Evolutionary conservation across 1,140 invertebrate genomes (phyloP), one percentile per base, ranked within the genome.

Genomic region (Drosophila persimilis): DNA sequence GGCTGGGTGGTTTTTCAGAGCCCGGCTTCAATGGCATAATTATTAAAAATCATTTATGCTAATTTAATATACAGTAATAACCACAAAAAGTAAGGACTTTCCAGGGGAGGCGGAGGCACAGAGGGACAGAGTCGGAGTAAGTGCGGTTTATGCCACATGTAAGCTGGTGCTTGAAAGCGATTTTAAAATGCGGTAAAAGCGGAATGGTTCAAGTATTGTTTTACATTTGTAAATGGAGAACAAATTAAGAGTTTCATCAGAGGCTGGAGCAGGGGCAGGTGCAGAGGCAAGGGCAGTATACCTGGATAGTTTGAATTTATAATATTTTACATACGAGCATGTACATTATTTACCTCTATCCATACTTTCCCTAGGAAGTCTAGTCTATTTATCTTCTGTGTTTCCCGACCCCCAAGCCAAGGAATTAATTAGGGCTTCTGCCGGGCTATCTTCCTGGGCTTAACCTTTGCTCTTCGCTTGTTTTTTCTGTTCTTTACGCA

Each of bases 21-120:
- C 48, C 31, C 46, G 11, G 64, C 80, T 74, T 60, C 81, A 77
- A 65, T 73, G 72, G 83, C 52, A 88, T 88, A 86, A 86, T 86
- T 86, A 86, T 86, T 88, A 88, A 86, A 86, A 88, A 86, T 88
- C 81, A 86, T 88, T 86, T 86, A 86, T 86, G 81, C 83, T 86
- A 86, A 88, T 86, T 86, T 86, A 88, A 86, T 88, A 86, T 73
- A 86, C 81, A 86, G 78, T 69, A 75, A 88, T 88, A 88, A 88
- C 83, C 81, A 83, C 81, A 88, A 81, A 77, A 80, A 62, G 58
- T 67, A 60, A 67, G 45, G 73, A 62, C 55, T 55, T 75, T 58
- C 26, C 22, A 41, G 43, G 39, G 24, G 8, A 22, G 46, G 35
- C 41, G 26, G 0, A 5, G 24, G 24, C 24, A 26, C 24, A 43